Evolutionary conservation across 2,113 vertebrate genomes (phyloP), one percentile per base, ranked within the genome.

Genomic region (Indicator maculatus): DNA sequence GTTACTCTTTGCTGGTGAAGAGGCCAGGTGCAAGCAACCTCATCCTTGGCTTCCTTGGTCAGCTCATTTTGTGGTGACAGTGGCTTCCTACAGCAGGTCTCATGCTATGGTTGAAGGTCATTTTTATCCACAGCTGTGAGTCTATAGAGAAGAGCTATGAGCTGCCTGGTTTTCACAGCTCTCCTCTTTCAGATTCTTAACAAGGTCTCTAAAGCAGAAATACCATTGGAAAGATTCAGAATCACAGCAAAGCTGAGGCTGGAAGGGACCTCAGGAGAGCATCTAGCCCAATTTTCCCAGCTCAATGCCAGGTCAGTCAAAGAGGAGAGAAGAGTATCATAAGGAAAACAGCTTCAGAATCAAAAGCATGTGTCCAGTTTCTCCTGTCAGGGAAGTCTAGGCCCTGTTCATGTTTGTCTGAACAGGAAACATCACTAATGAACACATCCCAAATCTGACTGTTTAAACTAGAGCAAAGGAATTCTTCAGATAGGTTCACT

Each of bases 71-170:
- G 72, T 13, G 83, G 76, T 67, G 66, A 19, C 14, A 11, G 77
- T 3, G 55, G 14, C 24, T 80, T 53, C 71, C 61, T 47, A 12
- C 0, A 9, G 76, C 50, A 55, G 20, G 28, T 65, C 60, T 73
- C 41, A 13, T 12, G 31, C 55, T 47, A 4, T 0, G 1, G 6
- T 38, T 16, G 1, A 75, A 71, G 7, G 5, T 9, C 20, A 5
- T 60, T 89, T 69, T 26, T 28, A 38, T 52, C 24, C 0, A 0
- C 3, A 11, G 19, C 0, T 69, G 45, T 33, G 45, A 56, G 33
- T 2, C 10, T 38, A 30, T 12, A 30, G 24, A n/a, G 45, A 63
- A 76, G 63, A 83, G 17, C 11, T 67, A 7, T 16, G 18, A 66
- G 19, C 2, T n/a, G 18, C 17, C 20, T 74, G 66, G 2, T 53